Base-by-base conservation (phyloP, 1,140 invertebrate genomes). In the Portunus trituberculatus region DNA sequence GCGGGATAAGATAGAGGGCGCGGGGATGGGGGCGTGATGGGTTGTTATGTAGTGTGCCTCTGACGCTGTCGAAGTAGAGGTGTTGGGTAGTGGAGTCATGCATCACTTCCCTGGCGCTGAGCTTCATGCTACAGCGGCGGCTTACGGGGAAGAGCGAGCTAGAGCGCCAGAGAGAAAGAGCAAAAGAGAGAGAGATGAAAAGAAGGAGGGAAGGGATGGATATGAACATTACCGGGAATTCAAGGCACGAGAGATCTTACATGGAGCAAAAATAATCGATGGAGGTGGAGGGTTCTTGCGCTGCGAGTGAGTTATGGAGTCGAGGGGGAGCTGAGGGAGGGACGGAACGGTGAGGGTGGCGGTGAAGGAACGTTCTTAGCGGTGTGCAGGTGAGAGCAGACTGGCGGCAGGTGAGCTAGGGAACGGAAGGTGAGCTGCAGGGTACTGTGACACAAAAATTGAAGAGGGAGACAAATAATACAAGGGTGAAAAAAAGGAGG, bases 21-120 rank as follows among this genome's bases (percentile, higher is more conserved):
- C 28, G 46, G 28, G 48, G 89, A 20, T 25, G 46, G 89, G 89
- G n/a, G 0, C 8, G 92, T 28, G 76, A 25, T 48, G 45, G 83
- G 76, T 46, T 46, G 76, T 48, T 52, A 52, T 86, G 92, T 25
- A 84, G 12, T 84, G 45, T 52, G 39, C 76, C 16, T 14, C 28
- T 86, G n/a, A 29, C 25, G 45, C 39, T 84, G 92, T 86, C 92
- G 83, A 52, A 86, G 76, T 86, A 76, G 90, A 91, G 29, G 90
- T 76, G 90, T 59, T n/a, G 90, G 29, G 90, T 91, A 76, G 29
- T 20, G 89, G 48, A 46, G 89, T 59, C n/a, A 29, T 91, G 90
- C 67, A 76, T 91, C 52, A 91, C 67, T 39, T 39, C 6, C 52
- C 29, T 76, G 4, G 8, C 52, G 25, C 29, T 8, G 90, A 32